These are phyloP conservation scores for Chiroxiphia lanceolata DNA, from an alignment of 2,797 vertebrate genomes.

Conservation along the genomic window DNA sequence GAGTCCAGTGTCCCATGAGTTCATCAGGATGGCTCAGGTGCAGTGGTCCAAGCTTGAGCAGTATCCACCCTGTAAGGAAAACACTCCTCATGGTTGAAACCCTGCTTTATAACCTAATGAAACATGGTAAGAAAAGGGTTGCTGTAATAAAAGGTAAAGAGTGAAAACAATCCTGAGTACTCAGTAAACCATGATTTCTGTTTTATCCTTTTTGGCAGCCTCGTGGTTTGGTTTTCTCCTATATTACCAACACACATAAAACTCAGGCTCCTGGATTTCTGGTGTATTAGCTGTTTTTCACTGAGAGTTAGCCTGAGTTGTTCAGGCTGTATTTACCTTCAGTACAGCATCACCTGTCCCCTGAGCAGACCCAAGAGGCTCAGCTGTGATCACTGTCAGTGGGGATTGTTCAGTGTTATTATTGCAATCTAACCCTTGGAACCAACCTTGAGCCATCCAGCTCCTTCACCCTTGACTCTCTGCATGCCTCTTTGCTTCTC, in stretches of 20 bases:
- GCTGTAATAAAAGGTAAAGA: not conserved
- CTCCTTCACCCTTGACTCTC: not conserved
- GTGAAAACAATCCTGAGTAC: not conserved
- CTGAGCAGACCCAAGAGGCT: not conserved
- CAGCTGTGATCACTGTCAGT: not conserved
- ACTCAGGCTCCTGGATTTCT: not conserved
- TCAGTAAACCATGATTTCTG: not conserved
- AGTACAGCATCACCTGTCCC: not conserved
- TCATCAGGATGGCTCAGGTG: not conserved
- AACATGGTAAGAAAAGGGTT: not conserved
- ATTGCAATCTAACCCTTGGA: not conserved
- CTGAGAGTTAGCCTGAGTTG: not conserved
- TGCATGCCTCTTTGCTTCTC: not conserved
- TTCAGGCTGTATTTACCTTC: not conserved
- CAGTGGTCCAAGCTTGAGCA: not conserved
- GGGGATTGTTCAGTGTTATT: not conserved
- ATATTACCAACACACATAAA: not conserved
- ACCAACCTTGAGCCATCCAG: not conserved
- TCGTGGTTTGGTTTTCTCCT: not conserved
- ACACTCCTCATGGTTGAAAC: not conserved
- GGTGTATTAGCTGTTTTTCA: not conserved
- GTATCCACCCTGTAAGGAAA: not conserved
- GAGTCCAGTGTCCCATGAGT: not conserved
- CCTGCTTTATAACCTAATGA: not conserved
- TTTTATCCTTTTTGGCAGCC: slow-evolving; percentile 34